These are phyloP conservation scores for Nesospiza acunhae DNA, from an alignment of 2,113 vertebrate genomes.

Conservation along the genomic window DNA sequence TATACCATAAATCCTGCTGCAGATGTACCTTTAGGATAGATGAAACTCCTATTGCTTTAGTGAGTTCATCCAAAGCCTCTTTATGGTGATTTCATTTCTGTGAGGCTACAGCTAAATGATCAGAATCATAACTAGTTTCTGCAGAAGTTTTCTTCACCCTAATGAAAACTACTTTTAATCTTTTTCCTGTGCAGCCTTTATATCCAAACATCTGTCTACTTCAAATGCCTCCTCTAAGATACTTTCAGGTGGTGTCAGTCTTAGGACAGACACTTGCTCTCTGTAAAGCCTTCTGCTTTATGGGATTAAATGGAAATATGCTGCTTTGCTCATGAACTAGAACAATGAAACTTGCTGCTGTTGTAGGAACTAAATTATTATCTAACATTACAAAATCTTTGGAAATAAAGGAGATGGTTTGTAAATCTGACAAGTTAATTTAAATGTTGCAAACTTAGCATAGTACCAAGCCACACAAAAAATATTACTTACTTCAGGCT, in stretches of 20 bases:
- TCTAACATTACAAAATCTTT: not conserved
- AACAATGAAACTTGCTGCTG: not conserved
- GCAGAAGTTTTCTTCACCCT: not conserved
- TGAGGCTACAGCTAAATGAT: not conserved
- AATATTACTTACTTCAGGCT: not conserved
- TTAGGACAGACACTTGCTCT: not conserved
- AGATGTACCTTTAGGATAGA: constrained; percentile 12
- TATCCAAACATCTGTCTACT: not conserved
- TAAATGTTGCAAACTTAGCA: not conserved
- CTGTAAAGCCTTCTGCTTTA: not conserved
- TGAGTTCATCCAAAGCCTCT: constrained; percentile 31
- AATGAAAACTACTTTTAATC: not conserved
- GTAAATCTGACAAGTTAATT: not conserved
- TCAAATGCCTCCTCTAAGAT: not conserved
- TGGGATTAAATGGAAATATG: not conserved
- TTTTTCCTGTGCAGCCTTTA: not conserved
- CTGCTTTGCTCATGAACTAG: not conserved
- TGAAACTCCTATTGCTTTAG: not conserved
- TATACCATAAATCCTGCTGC: not conserved
- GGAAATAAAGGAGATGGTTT: not conserved
- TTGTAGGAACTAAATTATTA: not conserved
- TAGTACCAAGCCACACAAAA: not conserved
- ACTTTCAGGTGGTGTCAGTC: not conserved
- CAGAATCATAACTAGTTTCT: not conserved
- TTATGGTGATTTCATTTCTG: not conserved